Conservation (phyloP, 2,113 vertebrate species). For the Ornithorhynchus anatinus region DNA sequence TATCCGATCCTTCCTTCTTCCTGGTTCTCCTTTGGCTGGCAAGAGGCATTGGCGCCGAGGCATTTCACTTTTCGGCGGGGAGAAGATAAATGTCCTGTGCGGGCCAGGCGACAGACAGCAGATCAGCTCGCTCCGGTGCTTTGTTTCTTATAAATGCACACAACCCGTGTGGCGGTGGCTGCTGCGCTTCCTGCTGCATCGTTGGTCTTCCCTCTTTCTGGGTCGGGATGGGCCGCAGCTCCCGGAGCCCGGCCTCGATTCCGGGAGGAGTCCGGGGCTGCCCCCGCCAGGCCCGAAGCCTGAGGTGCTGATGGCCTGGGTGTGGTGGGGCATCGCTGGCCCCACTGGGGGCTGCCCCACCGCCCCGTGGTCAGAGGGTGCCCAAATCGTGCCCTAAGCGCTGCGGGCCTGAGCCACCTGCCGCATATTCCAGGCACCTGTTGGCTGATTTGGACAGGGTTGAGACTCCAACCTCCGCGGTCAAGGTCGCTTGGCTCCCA, state of each 20-base stretch:
- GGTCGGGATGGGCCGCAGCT: no score
- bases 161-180: background rate
- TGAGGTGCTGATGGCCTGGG: background rate
- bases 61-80: background rate
- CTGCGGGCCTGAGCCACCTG: no score
- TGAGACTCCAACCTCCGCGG: no score
- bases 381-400: no score
- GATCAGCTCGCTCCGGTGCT: background rate
- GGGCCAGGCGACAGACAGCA: conserved; percentile 4
- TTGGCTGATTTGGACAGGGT: no score
- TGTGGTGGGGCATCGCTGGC: background rate
- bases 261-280: background rate
- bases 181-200: no score
- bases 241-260: background rate
- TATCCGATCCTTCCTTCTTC: background rate
- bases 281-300: background rate
- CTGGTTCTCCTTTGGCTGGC: background rate
- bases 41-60: background rate
- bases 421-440: no score
- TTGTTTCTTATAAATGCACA: background rate
- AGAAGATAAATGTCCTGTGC: conserved; percentile 8
- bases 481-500: no score
- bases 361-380: no score
- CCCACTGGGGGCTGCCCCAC: no score
- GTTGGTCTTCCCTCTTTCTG: no score